Base-by-base conservation (phyloP, 2,797 vertebrate genomes). In the Balearica regulorum region DNA sequence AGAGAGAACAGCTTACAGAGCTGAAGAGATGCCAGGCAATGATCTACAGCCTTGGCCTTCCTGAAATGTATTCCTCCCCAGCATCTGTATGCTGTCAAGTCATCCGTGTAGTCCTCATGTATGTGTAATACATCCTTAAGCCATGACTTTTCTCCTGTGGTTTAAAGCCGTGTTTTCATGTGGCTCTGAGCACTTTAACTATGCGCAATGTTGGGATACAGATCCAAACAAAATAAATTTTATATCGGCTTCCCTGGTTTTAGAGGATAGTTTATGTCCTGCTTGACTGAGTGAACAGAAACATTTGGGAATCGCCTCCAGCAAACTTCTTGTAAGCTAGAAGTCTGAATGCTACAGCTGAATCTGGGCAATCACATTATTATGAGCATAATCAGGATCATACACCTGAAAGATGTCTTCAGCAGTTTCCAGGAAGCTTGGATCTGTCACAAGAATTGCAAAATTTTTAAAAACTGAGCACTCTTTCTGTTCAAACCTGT, bases 81-180 rank as follows among this genome's bases (percentile, higher is more conserved):
- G 72, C 91, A 94, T 88, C 82, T 95, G 64, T 75, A 89, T 88
- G 87, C 48, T 78, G 79, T 90, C 90, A 94, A 93, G 82, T 90
- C 87, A 95, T 57, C 70, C 0, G 0, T 44, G 16, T 87, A 62
- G 82, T 64, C 71, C 41, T 93, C 87, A 75, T 0, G 0, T 33
- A 53, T 93, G 87, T 57, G 79, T 94, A 89, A 97, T 68, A 71
- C 95, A 95, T 95, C 95, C 90, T 57, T 96, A 31, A 94, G 94
- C 76, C 79, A 78, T 95, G 95, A 90, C 87, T 96, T 97, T 94
- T 93, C 82, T 93, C 64, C 75, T 60, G 76, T 53, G 84, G 68
- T 70, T 91, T 60, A 79, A 76, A 80, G 82, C 44, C 9, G 0
- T 46, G 87, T 93, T 93, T 91, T 83, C 83, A 80, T 19, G 87